Evolutionary conservation across 2,797 vertebrate genomes (phyloP), one percentile per base, ranked within the genome.

Genomic region (Distichodus sexfasciatus): DNA sequence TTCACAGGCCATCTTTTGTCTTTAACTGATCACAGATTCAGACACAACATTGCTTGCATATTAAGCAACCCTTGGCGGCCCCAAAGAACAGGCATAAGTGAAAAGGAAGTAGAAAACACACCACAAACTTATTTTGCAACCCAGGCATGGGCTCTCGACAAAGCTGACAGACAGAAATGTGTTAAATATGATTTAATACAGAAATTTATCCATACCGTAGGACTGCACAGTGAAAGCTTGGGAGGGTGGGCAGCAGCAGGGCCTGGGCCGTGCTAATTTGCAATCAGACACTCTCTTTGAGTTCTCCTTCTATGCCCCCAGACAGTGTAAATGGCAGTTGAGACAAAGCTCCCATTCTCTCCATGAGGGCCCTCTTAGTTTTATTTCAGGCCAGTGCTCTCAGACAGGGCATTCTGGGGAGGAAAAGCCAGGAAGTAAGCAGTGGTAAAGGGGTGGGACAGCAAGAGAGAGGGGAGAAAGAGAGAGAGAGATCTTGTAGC

Each of bases 321-420:
- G 84, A 87, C 85, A 88, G 84, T 82, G 77, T 87, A 82, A 85
- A 89, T 87, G 85, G 88, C 87, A 87, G 86, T 79, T 79, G 82
- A 88, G 82, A 90, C 89, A 90, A 90, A 90, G 88, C 86, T 77
- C 71, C 84, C 80, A 87, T 90, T 91, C 86, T 88, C 85, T 58
- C 64, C n/a, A 36, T 59, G 79, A 79, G 81, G 81, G 83, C 85
- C 83, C 82, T 89, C 84, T 84, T 81, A 77, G 80, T 88, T 87
- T 87, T 79, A 91, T 86, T 88, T 88, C 84, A 87, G 87, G 84
- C 87, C 86, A 87, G 73, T 81, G 84, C 85, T 87, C 85, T 85
- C 83, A 89, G 84, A 90, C 87, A 85, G 84, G 83, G 77, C 79
- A 82, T 86, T 91, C 83, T 86, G 84, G 69, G 79, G n/a, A n/a